phyloP scores from a whole-genome alignment of 2,113 vertebrate species.

The Heloderma charlesbogerti region DNA sequence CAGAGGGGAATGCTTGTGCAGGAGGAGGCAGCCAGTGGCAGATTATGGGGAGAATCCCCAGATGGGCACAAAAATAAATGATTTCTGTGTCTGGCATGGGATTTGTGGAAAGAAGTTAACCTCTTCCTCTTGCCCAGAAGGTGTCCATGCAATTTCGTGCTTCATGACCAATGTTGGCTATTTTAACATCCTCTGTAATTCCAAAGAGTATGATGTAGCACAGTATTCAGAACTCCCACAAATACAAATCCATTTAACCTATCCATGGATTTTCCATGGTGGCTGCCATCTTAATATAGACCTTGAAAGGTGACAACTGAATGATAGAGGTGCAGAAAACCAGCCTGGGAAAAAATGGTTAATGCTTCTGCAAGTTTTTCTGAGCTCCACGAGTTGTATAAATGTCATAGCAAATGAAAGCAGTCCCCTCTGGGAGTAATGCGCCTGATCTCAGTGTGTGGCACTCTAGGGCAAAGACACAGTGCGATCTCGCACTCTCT shows the following conservation, averaged over 20 bases:
- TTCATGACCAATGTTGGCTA: background rate
- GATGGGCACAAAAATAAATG: background rate
- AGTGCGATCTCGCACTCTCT: background rate
- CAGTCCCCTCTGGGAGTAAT: slow-evolving; percentile 6
- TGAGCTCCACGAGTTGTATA: slow-evolving; percentile 1
- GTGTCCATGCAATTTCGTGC: background rate
- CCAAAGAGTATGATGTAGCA: background rate
- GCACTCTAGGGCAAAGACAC: slow-evolving; percentile 17
- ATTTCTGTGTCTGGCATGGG: background rate
- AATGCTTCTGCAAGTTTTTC: slow-evolving; percentile 18
- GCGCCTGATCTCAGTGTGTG: slow-evolving; percentile 27
- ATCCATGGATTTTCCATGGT: background rate
- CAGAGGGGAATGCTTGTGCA: background rate
- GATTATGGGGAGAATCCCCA: background rate
- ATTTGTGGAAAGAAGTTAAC: background rate
- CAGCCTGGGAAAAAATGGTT: slow-evolving; percentile 7
- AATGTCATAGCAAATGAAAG: background rate
- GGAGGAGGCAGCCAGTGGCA: background rate
- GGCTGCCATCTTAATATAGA: background rate
- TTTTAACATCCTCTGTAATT: background rate
- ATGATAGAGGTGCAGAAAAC: slow-evolving; percentile 9
- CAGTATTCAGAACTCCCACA: background rate
- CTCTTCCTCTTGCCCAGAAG: background rate
- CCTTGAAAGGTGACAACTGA: slow-evolving; percentile 22
- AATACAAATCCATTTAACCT: background rate